Evolutionary conservation across 2,888 invertebrate species (phyloP).

Genomic region (Drosophila nigritarsus): DNA sequence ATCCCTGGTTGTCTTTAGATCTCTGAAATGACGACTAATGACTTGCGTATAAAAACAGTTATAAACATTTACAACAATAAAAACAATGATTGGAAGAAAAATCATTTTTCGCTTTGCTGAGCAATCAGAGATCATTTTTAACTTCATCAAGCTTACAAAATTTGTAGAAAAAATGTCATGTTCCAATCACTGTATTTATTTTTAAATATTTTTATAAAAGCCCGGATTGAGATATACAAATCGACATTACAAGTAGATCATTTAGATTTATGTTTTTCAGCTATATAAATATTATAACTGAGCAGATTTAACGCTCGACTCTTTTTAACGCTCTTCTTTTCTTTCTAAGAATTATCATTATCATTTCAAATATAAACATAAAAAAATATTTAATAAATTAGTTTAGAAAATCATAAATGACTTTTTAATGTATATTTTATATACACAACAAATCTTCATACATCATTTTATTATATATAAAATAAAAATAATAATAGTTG

Average conservation of each 20-base stretch:
- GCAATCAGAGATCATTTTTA: neutral
- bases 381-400: conserved; percentile 18
- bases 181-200: neutral
- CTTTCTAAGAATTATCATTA: neutral
- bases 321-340: neutral
- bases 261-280: neutral
- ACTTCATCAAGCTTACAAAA: neutral
- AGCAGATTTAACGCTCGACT: conserved; percentile 5
- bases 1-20: too few species aligned
- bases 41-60: neutral
- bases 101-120: neutral
- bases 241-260: neutral
- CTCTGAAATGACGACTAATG: neutral
- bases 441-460: conserved; percentile 75
- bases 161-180: neutral
- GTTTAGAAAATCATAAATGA: conserved; percentile 66
- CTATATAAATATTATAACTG: neutral
- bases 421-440: conserved; percentile 79
- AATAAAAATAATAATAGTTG: conserved; percentile 59
- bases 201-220: neutral
- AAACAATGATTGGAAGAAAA: neutral
- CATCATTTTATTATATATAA: conserved; percentile 60
- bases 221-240: neutral
- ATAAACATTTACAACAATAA: neutral
- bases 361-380: conserved; percentile 12